Evolutionary conservation across 2,888 invertebrate genomes (phyloP), one percentile per base, ranked within the genome.

Genomic region (Boloria euphrosyne): DNA sequence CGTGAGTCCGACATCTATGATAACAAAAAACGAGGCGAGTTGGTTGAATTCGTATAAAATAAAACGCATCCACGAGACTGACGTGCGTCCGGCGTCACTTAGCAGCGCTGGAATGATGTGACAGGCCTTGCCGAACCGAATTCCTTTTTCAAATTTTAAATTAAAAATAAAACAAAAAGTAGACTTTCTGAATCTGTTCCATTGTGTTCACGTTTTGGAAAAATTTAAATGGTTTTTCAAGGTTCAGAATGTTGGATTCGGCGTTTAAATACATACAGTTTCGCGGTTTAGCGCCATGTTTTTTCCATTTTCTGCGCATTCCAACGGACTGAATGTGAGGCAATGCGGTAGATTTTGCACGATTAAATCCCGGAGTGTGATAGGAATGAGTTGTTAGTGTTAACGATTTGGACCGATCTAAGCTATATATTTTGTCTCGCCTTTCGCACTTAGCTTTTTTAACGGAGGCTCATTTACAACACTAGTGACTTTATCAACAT

Each of bases 31-130:
- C 81, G 80, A 82, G 83, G 80, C 84, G 79, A 87, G 85, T 81
- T 84, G 78, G 85, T 85, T 82, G 80, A 85, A 88, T 86, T 89
- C 86, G 84, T 87, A 88, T 87, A 88, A 90, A 92, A 92, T 91
- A 91, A 91, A 91, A 90, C 86, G 86, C 84, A 85, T 86, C 82
- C 83, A 78, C 79, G 76, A 80, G 84, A 88, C 81, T 90, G 91
- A 91, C 91, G 91, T 90, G 91, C 91, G 92, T 90, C 91, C 89
- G 89, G 90, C 91, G 90, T 91, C 92, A 91, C 92, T 91, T 90
- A 90, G 89, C 88, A 89, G 91, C 90, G 90, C 87, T 84, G 90
- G 91, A 90, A 86, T 91, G 91, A 91, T 90, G 91, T 91, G 92
- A 91, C 91, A 90, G 92, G 84, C 85, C 84, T 89, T 87, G 89